Base-by-base conservation (phyloP, 1,140 invertebrate genomes). In the Zaprionus camerounensis region DNA sequence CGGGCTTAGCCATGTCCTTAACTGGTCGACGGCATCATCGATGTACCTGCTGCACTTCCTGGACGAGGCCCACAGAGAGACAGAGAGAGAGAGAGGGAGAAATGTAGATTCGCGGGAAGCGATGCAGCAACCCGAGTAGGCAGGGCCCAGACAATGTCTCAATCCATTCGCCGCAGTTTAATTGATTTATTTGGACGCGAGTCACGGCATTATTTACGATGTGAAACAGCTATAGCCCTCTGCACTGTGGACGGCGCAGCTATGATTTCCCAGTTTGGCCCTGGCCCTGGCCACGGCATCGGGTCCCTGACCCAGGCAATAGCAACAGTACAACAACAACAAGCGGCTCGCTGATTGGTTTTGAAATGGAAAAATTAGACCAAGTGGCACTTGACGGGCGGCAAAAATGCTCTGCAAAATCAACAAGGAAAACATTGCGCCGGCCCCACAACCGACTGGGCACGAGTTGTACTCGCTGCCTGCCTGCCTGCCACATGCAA, bases 41-140 rank as follows among this genome's bases (percentile, higher is more conserved):
- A 62, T 80, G 62, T 74, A 78, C 66, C 71, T 79, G 57, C 61
- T 49, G 36, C 57, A 69, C 59, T 55, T 78, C 44, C 65, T 73
- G 75, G 53, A 26, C 13, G 22, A 5, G 9, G 12, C 38, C 38
- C 13, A 41, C 38, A 15, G 38, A 41, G 13, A n/a, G n/a, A n/a
- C n/a, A 41, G 38, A 4, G 13, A 28, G 28, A 7, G 38, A 41
- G 15, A 41, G 38, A 41, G 38, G 17, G 61, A 78, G 81, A 73
- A 84, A 88, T 90, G 73, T 81, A 88, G 85, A 88, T 85, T 90
- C 85, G 85, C 85, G 85, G 71, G 85, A 88, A 84, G 67, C 68
- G 70, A 76, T 76, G 36, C 41, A 28, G 84, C 85, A 88, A 90
- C 81, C 72, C 83, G 84, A 87, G 83, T 86, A 83, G 84, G 84